Conservation (phyloP, 1,140 invertebrate genomes). For the Thaumatotibia leucotreta region DNA sequence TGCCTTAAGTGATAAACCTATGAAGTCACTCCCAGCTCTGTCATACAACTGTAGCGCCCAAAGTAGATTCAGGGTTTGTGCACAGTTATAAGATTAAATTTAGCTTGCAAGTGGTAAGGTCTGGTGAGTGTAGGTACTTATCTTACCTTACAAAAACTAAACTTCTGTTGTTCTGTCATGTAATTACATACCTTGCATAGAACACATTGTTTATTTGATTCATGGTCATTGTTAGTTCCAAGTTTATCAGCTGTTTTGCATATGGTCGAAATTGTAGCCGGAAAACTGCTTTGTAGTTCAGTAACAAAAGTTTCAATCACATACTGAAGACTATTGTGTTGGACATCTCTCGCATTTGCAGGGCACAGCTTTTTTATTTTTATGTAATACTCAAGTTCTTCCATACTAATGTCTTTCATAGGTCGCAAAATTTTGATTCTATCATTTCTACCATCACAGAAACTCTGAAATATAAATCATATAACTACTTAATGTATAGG, state of each 20-base stretch:
- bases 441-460: constrained; percentile 78
- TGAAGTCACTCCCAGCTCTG: too few species aligned
- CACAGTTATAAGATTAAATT: too few species aligned
- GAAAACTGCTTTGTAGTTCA: constrained; percentile 84
- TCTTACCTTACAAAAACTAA: too few species aligned
- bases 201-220: constrained; percentile 33
- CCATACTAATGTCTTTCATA: constrained; percentile 83
- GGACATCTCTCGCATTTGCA: constrained; percentile 4
- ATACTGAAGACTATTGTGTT: constrained; percentile 77
- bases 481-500: too few species aligned
- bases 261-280: constrained; percentile 87
- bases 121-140: too few species aligned
- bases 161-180: too few species aligned
- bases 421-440: constrained; percentile 81
- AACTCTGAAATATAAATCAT: constrained; percentile 76
- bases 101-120: too few species aligned
- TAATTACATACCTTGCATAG: constrained; percentile 58
- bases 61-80: too few species aligned
- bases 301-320: constrained; percentile 83
- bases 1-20: too few species aligned
- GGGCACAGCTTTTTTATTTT: constrained; percentile 51
- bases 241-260: constrained; percentile 87
- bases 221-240: constrained; percentile 29
- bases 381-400: constrained; percentile 84
- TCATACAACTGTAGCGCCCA: too few species aligned